phyloP scores from a whole-genome alignment of 2,888 invertebrate species.

The Bhutanitis thaidina region DNA sequence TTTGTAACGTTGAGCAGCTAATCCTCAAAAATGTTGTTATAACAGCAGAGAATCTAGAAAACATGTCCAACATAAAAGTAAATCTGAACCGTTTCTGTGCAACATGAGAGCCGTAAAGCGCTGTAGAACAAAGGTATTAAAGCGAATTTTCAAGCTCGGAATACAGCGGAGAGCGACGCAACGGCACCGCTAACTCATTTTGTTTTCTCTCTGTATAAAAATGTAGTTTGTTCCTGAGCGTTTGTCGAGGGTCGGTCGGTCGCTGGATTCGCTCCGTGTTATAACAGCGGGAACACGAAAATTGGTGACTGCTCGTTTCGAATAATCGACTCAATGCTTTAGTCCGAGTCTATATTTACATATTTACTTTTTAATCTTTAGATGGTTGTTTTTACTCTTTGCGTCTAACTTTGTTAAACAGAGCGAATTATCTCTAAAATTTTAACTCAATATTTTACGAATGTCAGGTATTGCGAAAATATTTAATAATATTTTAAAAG shows the following conservation, averaged over 20 bases:
- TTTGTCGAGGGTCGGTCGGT: constrained; percentile 43
- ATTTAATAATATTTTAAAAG: too few species aligned
- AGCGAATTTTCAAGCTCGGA: constrained; percentile 71
- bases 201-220: constrained; percentile 67
- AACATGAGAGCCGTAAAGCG: constrained; percentile 67
- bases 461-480: too few species aligned
- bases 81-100: constrained; percentile 58
- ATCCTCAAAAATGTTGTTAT: constrained; percentile 34
- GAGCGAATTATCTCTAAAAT: too few species aligned
- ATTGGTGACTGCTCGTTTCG: constrained; percentile 38
- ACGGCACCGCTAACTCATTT: constrained; percentile 69
- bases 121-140: constrained; percentile 76
- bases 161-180: constrained; percentile 58
- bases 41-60: constrained; percentile 37
- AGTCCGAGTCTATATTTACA: not conserved
- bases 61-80: constrained; percentile 51
- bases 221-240: constrained; percentile 67
- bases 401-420: too few species aligned
- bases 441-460: too few species aligned
- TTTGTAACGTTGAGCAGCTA: constrained; percentile 7
- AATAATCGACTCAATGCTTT: constrained; percentile 43
- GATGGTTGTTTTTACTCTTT: too few species aligned
- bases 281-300: constrained; percentile 43
- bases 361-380: too few species aligned
- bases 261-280: constrained; percentile 36